These are phyloP conservation scores for Nothoprocta perdicaria DNA, from an alignment of 2,113 vertebrate species.

Conservation along the genomic window DNA sequence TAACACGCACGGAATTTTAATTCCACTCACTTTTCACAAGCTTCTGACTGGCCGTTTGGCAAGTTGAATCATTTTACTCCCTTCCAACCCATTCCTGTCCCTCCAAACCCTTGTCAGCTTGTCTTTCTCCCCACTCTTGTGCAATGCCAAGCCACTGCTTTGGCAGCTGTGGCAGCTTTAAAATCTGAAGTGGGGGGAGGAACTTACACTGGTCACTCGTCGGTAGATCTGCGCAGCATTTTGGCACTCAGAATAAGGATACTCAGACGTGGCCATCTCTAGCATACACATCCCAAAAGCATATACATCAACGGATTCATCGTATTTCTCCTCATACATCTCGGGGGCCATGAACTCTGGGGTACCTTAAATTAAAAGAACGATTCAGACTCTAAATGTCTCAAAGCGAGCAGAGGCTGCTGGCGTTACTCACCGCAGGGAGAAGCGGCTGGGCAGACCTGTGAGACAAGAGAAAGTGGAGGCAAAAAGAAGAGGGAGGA, in stretches of 20 bases:
- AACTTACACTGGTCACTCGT: conserved; percentile 98
- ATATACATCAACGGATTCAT: conserved; percentile 98
- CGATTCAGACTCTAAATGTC: conserved; percentile 91
- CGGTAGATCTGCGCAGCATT: conserved; percentile 99
- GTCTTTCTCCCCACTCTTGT: not conserved
- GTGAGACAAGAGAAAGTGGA: conserved; percentile 74
- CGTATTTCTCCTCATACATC: conserved; percentile 99
- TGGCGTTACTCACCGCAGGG: conserved; percentile 81
- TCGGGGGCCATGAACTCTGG: conserved; percentile 99
- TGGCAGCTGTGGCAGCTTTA: not conserved
- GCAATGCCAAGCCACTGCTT: not conserved
- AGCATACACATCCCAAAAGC: conserved; percentile 99
- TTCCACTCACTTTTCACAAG: not conserved
- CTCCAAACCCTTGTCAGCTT: not conserved
- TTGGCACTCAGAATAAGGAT: conserved; percentile 98
- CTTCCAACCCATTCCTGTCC: not conserved
- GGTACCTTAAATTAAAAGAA: conserved; percentile 94
- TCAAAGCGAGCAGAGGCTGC: conserved; percentile 85
- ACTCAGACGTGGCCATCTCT: conserved; percentile 99
- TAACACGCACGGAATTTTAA: not conserved
- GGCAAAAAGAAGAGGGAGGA: conserved; percentile 83
- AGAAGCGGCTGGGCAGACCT: conserved; percentile 75
- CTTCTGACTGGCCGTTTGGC: not conserved
- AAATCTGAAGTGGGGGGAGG: not conserved
- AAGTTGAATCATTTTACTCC: not conserved